Evolutionary conservation across 1,140 invertebrate species (phyloP), one percentile per base, ranked within the genome.

Genomic region (Gryon sp.): DNA sequence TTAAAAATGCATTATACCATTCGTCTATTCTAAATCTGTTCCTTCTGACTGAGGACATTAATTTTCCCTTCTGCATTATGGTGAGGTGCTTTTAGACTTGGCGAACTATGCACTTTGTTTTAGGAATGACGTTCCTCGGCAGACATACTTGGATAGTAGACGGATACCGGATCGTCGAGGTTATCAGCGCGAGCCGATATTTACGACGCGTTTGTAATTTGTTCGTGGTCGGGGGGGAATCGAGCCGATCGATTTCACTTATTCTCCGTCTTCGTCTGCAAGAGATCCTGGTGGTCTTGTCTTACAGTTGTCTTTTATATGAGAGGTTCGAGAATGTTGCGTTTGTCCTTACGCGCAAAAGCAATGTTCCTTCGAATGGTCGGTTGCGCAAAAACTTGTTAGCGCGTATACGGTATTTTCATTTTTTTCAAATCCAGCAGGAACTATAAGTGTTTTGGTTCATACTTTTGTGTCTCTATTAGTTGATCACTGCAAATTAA

Each of bases 141-240:
- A 68, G 72, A 75, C 52, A 40, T 40, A 43, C 53, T 53, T 40
- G 73, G 73, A 48, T 73, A 55, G 34, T 60, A 75, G 72, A 75
- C 62, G 63, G 55, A 68, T 68, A 76, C 63, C 26, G 73, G 63
- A 76, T 69, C 57, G 57, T 52, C 48, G 63, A 76, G 72, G 72
- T 68, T 76, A 76, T 68, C 72, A 24, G 55, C 18, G 55, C 22
- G 34, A 36, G 57, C 14, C 32, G 57, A 76, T 76, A 76, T 76
- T 76, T 76, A 76, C 73, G 73, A 69, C 45, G 20, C 73, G 57
- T 76, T 63, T 50, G 63, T 68, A 69, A 76, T 76, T 76, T 69
- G 73, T 69, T 69, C 57, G 34, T 36, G 36, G 48, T 34, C 18
- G 41, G 38, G 55, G 14, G 5, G 41, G 41, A 63, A 75, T 75